Base-by-base conservation (phyloP, 2,113 vertebrate genomes). In the Mohoua ochrocephala region DNA sequence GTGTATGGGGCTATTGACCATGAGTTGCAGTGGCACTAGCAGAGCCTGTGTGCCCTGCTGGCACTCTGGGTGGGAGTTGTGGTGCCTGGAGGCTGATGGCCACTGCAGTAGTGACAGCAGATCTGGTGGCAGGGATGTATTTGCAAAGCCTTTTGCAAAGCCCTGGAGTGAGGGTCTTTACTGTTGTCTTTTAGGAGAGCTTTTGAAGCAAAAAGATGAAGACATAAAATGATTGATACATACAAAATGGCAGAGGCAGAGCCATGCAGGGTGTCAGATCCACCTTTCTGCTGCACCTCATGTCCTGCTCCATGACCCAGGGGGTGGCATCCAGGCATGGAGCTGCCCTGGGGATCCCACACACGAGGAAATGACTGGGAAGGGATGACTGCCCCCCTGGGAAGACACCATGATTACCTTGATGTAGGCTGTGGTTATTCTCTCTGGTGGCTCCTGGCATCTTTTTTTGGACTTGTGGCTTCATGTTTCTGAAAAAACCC, bases 91-190 rank as follows among this genome's bases (percentile, higher is more conserved):
- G 50, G 44, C 28, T 30, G 7, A 30, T 37, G 39, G 50, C 11
- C 53, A 8, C 69, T 9, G 31, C 31, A 35, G 63, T 0, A 5
- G 56, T 37, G 50, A 47, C 52, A 52, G 18, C 5, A 8, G 45
- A 13, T 31, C 30, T 0, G 4, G 24, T 28, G 31, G 7, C 28
- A 49, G 64, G 33, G 54, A 33, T 1, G 0, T 2, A 0, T 11
- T 26, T 73, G 24, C 37, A 11, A 45, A 50, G 19, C 13, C 35
- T 87, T 64, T 18, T 57, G 26, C 26, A n/a, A 37, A 82, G 37
- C 13, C 9, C 31, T 64, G 35, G 37, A 45, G 18, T 1, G 9
- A 33, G 14, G 3, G 18, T 13, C 18, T 69, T 47, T 37, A 20
- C 47, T 27, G 4, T 21, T 14, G 27, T 14, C 21, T 83, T 60